Evolutionary conservation across 2,113 vertebrate species (phyloP).

Genomic region (Delphinus delphis): DNA sequence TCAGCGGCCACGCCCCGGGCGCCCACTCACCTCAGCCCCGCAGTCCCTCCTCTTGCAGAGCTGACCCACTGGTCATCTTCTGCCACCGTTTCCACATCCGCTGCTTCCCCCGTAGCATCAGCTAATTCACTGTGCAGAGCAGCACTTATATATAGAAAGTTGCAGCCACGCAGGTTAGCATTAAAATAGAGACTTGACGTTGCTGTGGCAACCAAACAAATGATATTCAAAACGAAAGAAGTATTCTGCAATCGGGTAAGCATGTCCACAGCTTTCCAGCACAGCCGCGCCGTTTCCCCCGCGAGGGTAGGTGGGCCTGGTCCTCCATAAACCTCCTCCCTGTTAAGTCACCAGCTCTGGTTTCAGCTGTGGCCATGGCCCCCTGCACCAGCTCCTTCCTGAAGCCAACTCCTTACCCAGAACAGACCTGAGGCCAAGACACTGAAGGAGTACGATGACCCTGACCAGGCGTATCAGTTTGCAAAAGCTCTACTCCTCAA

Average conservation of each 20-base stretch:
- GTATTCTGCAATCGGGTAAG: constrained; percentile 62
- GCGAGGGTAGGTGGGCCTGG: constrained; percentile 36
- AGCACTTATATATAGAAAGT: constrained; percentile 89
- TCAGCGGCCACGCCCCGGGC: background rate
- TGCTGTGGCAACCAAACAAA: constrained; percentile 82
- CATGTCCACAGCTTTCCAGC: constrained; percentile 75
- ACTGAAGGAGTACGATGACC: background rate
- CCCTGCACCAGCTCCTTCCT: background rate
- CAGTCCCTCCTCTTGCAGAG: background rate
- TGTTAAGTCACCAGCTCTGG: background rate
- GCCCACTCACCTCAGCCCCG: constrained; percentile 67
- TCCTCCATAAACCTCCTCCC: background rate
- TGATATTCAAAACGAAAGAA: constrained; percentile 75
- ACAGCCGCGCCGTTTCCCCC: constrained; percentile 39
- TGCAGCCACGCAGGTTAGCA: constrained; percentile 84
- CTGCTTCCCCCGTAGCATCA: constrained; percentile 80
- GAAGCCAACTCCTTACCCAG: background rate
- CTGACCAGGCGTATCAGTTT: background rate
- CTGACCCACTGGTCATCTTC: constrained; percentile 80
- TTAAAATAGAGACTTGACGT: constrained; percentile 77
- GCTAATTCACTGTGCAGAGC: constrained; percentile 83
- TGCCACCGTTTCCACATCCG: constrained; percentile 74
- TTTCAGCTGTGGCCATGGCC: background rate
- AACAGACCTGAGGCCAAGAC: background rate
- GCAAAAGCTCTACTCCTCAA: background rate